Evolutionary conservation across 2,888 invertebrate species (phyloP).

Genomic region (Oscheius onirici): DNA sequence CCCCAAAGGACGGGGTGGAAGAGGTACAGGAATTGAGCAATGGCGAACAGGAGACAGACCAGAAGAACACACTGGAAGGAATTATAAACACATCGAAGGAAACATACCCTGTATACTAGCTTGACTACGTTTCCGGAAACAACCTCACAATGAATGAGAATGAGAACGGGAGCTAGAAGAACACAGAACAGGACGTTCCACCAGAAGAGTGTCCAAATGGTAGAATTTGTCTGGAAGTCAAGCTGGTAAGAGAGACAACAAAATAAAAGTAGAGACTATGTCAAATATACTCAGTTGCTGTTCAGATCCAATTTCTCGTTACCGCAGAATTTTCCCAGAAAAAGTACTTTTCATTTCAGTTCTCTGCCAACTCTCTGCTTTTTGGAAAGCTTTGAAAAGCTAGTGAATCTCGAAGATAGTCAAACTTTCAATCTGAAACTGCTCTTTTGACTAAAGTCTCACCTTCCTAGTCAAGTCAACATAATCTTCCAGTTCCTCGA

Average conservation of each 20-base stretch:
- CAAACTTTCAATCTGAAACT: no score
- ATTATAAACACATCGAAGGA: no score
- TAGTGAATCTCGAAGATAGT: no score
- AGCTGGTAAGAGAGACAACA: background rate
- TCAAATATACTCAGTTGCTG: no score
- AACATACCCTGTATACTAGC: slow-evolving; percentile 51
- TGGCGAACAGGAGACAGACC: slow-evolving; percentile 56
- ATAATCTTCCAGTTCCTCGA: slow-evolving; percentile 54
- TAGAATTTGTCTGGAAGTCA: slow-evolving; percentile 50
- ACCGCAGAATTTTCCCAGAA: no score
- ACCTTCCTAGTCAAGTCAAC: slow-evolving; percentile 49
- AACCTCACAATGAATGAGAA: slow-evolving; percentile 48
- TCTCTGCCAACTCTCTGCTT: no score
- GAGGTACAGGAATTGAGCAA: slow-evolving; percentile 64
- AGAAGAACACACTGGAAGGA: slow-evolving; percentile 51
- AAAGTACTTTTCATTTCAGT: no score
- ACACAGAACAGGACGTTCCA: slow-evolving; percentile 55
- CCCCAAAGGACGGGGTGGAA: slow-evolving; percentile 63
- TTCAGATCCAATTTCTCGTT: no score
- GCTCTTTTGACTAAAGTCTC: background rate
- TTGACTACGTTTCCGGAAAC: slow-evolving; percentile 58
- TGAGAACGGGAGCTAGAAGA: slow-evolving; percentile 47
- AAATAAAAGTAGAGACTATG: no score
- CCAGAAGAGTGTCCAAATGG: slow-evolving; percentile 56
- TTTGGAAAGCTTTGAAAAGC: no score